Conservation (phyloP, 2,113 vertebrate species). For the Peromyscus californicus region DNA sequence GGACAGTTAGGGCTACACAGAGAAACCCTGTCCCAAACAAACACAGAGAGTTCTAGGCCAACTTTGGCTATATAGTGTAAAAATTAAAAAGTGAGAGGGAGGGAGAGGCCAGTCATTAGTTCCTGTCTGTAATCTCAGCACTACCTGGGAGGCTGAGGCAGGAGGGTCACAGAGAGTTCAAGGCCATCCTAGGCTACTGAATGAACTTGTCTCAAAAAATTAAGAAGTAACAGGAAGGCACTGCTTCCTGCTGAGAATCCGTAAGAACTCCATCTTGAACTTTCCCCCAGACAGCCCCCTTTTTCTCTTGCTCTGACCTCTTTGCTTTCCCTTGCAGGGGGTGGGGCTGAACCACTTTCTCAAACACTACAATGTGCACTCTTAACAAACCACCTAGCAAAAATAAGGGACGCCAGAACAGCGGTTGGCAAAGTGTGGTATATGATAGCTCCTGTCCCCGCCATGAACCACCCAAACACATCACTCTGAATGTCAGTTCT, state of each 20-base stretch:
- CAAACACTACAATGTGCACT: background rate
- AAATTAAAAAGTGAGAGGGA: no score
- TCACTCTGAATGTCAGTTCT: background rate
- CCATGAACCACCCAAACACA: background rate
- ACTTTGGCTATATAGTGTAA: background rate
- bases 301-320: no score
- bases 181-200: background rate
- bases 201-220: background rate
- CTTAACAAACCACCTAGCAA: background rate
- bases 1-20: background rate
- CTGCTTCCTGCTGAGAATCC: background rate
- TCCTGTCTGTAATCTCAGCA: background rate
- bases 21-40: background rate
- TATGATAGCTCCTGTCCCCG: background rate
- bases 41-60: background rate
- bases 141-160: background rate
- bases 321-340: background rate
- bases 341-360: background rate
- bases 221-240: no score
- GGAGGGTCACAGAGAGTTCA: background rate
- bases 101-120: no score
- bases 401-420: background rate
- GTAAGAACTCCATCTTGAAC: background rate
- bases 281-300: rapidly evolving
- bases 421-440: background rate